phyloP scores from a whole-genome alignment of 2,888 invertebrate genomes.

The Eremobia ochroleuca region DNA sequence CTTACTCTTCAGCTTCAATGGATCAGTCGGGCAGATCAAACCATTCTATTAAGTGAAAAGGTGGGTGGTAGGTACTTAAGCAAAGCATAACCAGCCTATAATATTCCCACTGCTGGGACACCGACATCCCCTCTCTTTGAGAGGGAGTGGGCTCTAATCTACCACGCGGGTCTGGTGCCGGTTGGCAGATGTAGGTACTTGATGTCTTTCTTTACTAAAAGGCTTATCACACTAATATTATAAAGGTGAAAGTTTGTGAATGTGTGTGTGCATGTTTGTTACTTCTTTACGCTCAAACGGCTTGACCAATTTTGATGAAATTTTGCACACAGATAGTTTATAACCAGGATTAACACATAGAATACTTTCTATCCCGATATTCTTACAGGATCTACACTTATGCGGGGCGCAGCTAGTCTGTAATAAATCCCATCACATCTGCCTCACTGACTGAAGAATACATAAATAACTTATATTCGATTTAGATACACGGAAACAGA shows the following conservation, averaged over 20 bases:
- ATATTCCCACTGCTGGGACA: background rate
- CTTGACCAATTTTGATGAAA: too few relatives aligned
- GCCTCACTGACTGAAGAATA: background rate
- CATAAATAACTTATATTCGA: background rate
- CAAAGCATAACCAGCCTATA: background rate
- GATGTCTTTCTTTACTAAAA: background rate
- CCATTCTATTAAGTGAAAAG: background rate
- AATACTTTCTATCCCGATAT: too few relatives aligned
- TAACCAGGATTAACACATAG: too few relatives aligned
- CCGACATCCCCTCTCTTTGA: background rate
- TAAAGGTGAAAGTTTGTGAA: too few relatives aligned
- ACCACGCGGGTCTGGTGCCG: background rate
- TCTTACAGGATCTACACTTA: too few relatives aligned
- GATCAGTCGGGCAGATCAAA: background rate
- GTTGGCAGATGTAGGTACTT: background rate
- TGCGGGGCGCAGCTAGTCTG: too few relatives aligned
- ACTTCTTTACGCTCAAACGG: too few relatives aligned
- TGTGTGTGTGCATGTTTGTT: too few relatives aligned
- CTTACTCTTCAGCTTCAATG: background rate
- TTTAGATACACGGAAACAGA: slow-evolving; percentile 21
- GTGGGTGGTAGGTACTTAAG: background rate
- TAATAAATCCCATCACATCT: background rate
- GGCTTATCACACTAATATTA: background rate
- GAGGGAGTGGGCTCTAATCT: background rate
- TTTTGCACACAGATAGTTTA: too few relatives aligned